Percentiles rank a stretch among this genome's conserved stretches.
Conservation (phyloP, 2,888 invertebrate species). For the Acanthosepion lycidas region DNA sequence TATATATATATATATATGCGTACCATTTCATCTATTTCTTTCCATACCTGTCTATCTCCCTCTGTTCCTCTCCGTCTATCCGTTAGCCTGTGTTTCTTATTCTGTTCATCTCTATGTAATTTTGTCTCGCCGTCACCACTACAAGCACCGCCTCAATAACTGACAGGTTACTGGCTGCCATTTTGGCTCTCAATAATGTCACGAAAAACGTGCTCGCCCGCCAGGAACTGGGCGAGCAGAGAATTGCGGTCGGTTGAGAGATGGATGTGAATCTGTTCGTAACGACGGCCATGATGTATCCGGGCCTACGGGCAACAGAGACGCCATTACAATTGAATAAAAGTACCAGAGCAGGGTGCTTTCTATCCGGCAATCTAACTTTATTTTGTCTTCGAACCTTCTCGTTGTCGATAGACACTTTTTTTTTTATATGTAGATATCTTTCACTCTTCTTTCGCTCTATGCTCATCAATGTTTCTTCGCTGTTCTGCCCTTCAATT, state of each 20-base stretch:
- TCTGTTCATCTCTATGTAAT: background rate
- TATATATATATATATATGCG: no score
- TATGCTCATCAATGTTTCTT: background rate
- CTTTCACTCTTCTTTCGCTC: background rate
- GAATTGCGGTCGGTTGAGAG: background rate
- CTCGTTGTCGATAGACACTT: background rate
- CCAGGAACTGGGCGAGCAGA: slow-evolving; percentile 11
- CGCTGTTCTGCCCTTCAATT: background rate
- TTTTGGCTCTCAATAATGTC: background rate
- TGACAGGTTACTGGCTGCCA: background rate
- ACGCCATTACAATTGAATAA: slow-evolving; percentile 33
- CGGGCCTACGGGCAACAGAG: slow-evolving; percentile 4
- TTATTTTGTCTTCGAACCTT: background rate
- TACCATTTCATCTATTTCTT: background rate
- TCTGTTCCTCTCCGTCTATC: background rate
- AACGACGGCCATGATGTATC: slow-evolving; percentile 15
- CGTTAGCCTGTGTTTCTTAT: background rate
- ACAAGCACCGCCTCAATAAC: background rate
- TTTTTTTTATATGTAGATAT: background rate
- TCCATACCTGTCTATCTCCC: background rate
- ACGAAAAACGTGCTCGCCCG: background rate
- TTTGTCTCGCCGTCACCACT: background rate
- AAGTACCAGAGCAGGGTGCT: background rate
- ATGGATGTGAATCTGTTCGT: background rate
- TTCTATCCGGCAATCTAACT: background rate